Evolutionary conservation across 2,113 vertebrate genomes (phyloP).

Genomic region (Rousettus leschenaultii): DNA sequence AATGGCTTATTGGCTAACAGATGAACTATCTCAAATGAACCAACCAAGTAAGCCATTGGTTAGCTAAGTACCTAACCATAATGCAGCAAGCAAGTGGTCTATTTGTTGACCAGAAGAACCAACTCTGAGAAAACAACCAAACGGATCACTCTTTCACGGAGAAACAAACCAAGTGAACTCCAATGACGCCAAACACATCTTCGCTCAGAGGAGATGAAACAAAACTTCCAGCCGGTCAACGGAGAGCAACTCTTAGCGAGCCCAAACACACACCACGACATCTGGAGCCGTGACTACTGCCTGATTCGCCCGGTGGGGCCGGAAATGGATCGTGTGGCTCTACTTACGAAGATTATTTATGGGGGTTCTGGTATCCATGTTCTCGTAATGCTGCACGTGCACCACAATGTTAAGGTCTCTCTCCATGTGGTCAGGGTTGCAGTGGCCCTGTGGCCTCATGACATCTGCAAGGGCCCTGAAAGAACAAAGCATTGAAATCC

Average conservation of each 20-base stretch:
- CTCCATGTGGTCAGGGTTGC: conserved; percentile 92
- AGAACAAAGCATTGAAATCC: conserved; percentile 51
- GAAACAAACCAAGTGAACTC: background rate
- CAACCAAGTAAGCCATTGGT: background rate
- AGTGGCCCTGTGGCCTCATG: conserved; percentile 94
- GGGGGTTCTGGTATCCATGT: conserved; percentile 89
- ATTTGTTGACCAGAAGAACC: background rate
- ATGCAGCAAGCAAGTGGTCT: background rate
- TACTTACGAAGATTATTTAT: conserved; percentile 96
- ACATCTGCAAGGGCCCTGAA: conserved; percentile 96
- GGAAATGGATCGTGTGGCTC: background rate
- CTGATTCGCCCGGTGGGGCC: rapidly evolving
- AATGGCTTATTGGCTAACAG: background rate
- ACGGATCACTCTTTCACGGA: background rate
- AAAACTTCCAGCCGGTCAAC: background rate
- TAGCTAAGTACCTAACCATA: background rate
- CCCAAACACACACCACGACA: background rate
- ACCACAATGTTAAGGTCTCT: conserved; percentile 95
- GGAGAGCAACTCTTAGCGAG: background rate
- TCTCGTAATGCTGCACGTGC: conserved; percentile 95
- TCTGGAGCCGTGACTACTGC: rapidly evolving
- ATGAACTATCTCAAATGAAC: background rate
- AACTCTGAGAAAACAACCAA: background rate
- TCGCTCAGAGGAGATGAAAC: background rate
- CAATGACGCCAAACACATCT: background rate